Base-by-base conservation (phyloP, 2,888 invertebrate genomes). In the Pammene fasciana region DNA sequence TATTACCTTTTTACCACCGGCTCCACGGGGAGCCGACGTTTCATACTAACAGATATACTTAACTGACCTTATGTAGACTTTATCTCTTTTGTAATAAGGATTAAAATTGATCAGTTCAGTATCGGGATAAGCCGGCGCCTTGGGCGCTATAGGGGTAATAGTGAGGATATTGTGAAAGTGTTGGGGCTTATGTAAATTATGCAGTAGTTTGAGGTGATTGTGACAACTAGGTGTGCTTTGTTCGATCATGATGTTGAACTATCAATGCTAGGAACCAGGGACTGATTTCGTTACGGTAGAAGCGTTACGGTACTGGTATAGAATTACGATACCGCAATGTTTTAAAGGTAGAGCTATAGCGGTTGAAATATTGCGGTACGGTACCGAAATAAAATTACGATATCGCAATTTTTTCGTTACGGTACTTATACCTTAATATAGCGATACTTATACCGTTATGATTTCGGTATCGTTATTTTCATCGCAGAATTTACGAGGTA, bases 171-270 rank as follows among this genome's bases (percentile, higher is more conserved):
- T 67, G 59, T 36, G 68, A 65, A 68, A 68, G 59, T 59, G 65
- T 65, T 65, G 36, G 65, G 45, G 45, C 46, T 65, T 65, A 50
- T 52, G 65, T 68, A 59, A 68, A 65, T 65, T 68, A 26, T 26
- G 52, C 34, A 26, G 10, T 26, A 26, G 45, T n/a, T 65, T 59
- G 16, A 43, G 48, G 41, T 16, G 18, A 36, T 26, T 46, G 46
- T 62, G 57, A 68, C 61, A 61, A 16, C 26, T 26, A 26, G 26
- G 26, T 26, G 26, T 7, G 60, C 36, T 60, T 50, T 61, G 48
- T 60, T 36, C 48, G 46, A 38, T 38, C 9, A 38, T 34, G 46
- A 60, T 57, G 57, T 10, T 43, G 11, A 18, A 50, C 18, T 26
- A 50, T 43, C 7, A 38, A 7, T 48, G 48, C 48, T 9, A 16